Base-by-base conservation (phyloP, 2,797 vertebrate genomes). In the Scomberomorus guttatus region DNA sequence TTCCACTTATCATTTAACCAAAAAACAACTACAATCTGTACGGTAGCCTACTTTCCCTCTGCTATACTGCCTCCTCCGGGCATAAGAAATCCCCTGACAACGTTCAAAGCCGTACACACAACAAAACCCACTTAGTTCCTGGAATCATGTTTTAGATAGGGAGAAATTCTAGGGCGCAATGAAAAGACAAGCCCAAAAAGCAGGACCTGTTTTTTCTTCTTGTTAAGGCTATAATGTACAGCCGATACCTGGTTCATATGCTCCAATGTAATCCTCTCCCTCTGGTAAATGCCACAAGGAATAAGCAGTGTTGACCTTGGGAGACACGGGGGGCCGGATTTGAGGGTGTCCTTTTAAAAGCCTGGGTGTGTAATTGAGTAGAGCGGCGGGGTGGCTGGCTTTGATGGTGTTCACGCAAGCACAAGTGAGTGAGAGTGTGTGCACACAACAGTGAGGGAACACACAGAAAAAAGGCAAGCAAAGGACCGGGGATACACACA, bases 301-400 rank as follows among this genome's bases (percentile, higher is more conserved):
- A 91, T 84, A 87, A 90, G 85, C 83, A 84, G 82, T 18, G 77
- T 58, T 93, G 92, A 94, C 91, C 90, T 93, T 87, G 86, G 79
- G 77, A 87, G 86, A 87, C 37, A 52, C 27, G 8, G 52, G 37
- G 42, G 74, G 72, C 63, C 4, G 81, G 89, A 85, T 90, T 91
- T 89, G 82, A 88, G 86, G 83, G 74, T 75, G 78, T 88, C 77
- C 87, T 85, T 77, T 85, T 72, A 78, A 89, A 93, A 93, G 84
- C 73, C 77, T 60, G 63, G 83, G 62, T 81, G 90, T 87, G 89
- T 91, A 92, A 94, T 91, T 92, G 90, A 93, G 90, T 83, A 63
- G 76, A 93, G 90, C 65, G 62, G 77, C 63, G 13, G 90, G 90
- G 73, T 81, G 85, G 82, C 78, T 74, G 79, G 32, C 84, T 93